Evolutionary conservation across 2,113 vertebrate species (phyloP), one percentile per base, ranked within the genome.

Genomic region (Crocuta crocuta): DNA sequence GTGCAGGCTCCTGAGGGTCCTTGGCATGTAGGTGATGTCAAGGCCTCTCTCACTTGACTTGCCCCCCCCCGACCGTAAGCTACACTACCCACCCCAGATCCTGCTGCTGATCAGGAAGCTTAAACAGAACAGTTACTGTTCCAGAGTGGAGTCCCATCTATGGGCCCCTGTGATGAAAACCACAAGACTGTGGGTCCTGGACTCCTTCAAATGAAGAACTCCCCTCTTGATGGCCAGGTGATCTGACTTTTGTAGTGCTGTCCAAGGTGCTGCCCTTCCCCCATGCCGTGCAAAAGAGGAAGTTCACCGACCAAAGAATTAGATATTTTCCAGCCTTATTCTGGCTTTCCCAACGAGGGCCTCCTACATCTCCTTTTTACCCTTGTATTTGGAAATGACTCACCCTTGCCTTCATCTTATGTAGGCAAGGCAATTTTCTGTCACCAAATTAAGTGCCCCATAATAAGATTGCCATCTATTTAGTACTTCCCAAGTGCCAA

Each of bases 221-320:
- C 50, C 73, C 16, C 66, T 23, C 55, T 50, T 26, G 39, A 31
- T 39, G 28, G 24, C n/a, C 33, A 9, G 21, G 21, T 16, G n/a
- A 43, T n/a, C 68, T 11, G 1, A 11, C 7, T 50, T 45, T 9
- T 9, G 0, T 5, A 5, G 16, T 19, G 53, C 73, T 35, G 28
- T 39, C 23, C 28, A 19, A 24, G 71, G 55, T 28, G 65, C 58
- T 45, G 43, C 4, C 24, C 43, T 35, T 48, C n/a, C 55, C 35
- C 31, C 3, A 0, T 0, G 0, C 43, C 24, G 1, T 61, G 79
- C 10, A 1, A 21, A 68, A 65, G 53, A 95, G 79, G 39, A 65
- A 58, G 50, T 83, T 86, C 15, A 5, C 31, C 16, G 50, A 68
- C n/a, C 35, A 15, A 55, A 70, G 39, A 79, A 82, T 74, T 35